Evolutionary conservation across 2,888 invertebrate genomes (phyloP), one percentile per base, ranked within the genome.

Genomic region (Papilio demoleus): DNA sequence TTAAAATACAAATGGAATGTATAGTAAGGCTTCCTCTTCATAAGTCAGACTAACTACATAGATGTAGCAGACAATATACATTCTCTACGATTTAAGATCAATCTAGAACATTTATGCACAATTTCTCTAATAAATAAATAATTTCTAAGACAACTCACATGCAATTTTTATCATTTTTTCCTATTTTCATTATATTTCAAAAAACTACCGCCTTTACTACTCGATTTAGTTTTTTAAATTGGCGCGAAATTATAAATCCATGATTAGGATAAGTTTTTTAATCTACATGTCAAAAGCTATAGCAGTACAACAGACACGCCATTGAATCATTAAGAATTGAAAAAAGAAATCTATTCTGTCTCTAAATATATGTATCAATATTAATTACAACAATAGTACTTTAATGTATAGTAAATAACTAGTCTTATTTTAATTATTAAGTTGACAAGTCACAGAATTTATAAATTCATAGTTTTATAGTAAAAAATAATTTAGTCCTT

Each of bases 1-100:
- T 77, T 56, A 90, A 90, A n/a, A n/a, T 89, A 90, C 87, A 87
- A 86, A 80, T 92, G 92, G 92, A 92, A 92, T 92, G 92, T 92
- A 88, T 83, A 88, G 83, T 84, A 91, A 91, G 90, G 91, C 90
- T 84, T 85, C 61, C 45, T 67, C 8, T 77, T 92, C 90, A 90
- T 92, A 92, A 92, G 90, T 86, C 82, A 82, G 80, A 86, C 82
- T 81, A 82, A 81, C 76, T 79, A 71, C 58, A 47, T 71, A 67
- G 27, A 66, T 47, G 50, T 59, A 68, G 65, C 67, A 22, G 62
- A 68, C 67, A 68, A 68, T 56, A 60, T 73, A 71, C 60, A 62
- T 70, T 65, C 14, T 12, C 45, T 65, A 59, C 14, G 22, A 22
- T 34, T 36, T n/a, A 38, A 12, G 14, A 53, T 56, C 56, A 53